phyloP scores from a whole-genome alignment of 2,888 invertebrate species.

The Hypselothyrea guttata region DNA sequence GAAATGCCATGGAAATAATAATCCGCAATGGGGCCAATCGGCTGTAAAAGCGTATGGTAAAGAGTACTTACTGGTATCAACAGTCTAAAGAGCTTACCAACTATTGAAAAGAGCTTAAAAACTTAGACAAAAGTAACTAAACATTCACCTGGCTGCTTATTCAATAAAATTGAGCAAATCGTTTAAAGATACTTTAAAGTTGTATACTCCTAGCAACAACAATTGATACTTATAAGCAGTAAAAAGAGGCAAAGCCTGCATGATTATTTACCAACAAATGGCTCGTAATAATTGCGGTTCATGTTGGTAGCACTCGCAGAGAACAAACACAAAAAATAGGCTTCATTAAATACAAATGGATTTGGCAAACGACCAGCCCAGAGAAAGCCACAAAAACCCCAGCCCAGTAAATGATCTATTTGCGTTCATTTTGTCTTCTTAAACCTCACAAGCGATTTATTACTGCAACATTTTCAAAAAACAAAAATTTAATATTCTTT shows the following conservation, averaged over 20 bases:
- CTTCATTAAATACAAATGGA: conserved; percentile 71
- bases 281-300: conserved; percentile 62
- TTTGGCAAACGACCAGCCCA: conserved; percentile 52
- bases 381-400: conserved; percentile 9
- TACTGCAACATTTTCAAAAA: conserved; percentile 23
- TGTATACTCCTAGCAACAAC: too few relatives aligned
- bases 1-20: not conserved
- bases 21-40: too few relatives aligned
- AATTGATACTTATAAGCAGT: too few relatives aligned
- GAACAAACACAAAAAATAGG: conserved; percentile 52
- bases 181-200: not conserved
- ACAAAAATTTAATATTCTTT: too few relatives aligned
- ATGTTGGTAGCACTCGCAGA: not conserved
- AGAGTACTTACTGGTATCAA: too few relatives aligned
- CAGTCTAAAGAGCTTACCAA: too few relatives aligned
- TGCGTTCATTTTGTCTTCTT: conserved; percentile 23
- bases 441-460: too few relatives aligned
- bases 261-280: conserved; percentile 47
- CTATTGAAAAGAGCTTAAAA: too few relatives aligned
- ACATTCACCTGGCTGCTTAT: too few relatives aligned
- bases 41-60: too few relatives aligned
- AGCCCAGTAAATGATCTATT: conserved; percentile 52
- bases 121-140: too few relatives aligned
- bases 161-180: too few relatives aligned
- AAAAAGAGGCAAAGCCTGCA: conserved; percentile 17